phyloP scores from a whole-genome alignment of 2,797 vertebrate genomes.

The Gephyroberyx darwinii region DNA sequence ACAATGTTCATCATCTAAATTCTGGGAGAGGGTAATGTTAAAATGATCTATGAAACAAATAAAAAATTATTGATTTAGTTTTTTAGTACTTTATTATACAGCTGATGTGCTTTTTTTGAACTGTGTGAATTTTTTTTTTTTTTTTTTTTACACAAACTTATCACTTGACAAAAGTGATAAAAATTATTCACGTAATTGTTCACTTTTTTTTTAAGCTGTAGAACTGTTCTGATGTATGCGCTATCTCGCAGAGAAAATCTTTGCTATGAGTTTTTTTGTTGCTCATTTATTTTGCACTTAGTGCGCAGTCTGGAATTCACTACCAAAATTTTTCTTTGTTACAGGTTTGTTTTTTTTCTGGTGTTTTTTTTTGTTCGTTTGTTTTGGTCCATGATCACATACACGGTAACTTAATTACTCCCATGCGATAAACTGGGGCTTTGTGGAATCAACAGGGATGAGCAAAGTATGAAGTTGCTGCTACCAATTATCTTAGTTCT shows the following conservation, averaged over 20 bases:
- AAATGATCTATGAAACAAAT: slow-evolving; percentile 81
- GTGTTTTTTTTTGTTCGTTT: slow-evolving; percentile 62
- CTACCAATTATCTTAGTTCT: slow-evolving; percentile 90
- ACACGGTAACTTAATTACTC: slow-evolving; percentile 82
- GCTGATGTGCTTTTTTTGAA: slow-evolving; percentile 98
- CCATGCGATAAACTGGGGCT: slow-evolving; percentile 84
- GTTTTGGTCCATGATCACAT: slow-evolving; percentile 73
- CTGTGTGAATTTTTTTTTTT: slow-evolving; percentile 90
- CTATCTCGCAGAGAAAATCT: slow-evolving; percentile 85
- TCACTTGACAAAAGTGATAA: slow-evolving; percentile 87
- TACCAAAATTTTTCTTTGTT: slow-evolving; percentile 71
- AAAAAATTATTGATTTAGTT: slow-evolving; percentile 94
- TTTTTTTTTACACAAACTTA: slow-evolving; percentile 88
- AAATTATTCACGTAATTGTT: slow-evolving; percentile 86
- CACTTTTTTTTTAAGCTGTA: slow-evolving; percentile 87
- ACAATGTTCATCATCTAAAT: slow-evolving; percentile 86
- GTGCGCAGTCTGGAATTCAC: slow-evolving; percentile 83
- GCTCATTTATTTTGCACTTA: slow-evolving; percentile 80
- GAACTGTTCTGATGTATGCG: slow-evolving; percentile 89
- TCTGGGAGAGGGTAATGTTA: slow-evolving; percentile 84
- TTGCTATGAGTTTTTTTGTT: slow-evolving; percentile 52
- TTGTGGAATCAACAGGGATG: slow-evolving; percentile 99
- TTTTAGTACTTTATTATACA: slow-evolving; percentile 99
- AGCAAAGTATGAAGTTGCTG: slow-evolving; percentile 99
- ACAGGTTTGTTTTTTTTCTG: slow-evolving; percentile 77